phyloP scores from a whole-genome alignment of 2,797 vertebrate genomes.

The Cetoscarus ocellatus region DNA sequence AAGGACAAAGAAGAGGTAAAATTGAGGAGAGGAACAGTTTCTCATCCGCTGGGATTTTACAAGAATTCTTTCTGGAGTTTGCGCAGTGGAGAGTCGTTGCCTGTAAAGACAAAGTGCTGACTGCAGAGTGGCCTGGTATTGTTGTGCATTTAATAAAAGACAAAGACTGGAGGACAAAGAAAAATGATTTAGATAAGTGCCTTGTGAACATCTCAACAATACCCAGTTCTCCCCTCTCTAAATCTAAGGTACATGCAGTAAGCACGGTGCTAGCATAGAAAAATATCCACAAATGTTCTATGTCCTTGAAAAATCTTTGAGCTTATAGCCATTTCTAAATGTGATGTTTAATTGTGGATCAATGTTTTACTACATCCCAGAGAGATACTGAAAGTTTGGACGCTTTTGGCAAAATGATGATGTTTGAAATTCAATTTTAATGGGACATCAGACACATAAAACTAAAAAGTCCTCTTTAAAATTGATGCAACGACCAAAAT shows the following conservation, averaged over 20 bases:
- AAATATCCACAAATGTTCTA: constrained; percentile 37
- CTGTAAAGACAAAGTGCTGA: constrained; percentile 52
- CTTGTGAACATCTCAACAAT: constrained; percentile 93
- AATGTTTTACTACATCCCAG: constrained; percentile 49
- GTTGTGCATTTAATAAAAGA: constrained; percentile 51
- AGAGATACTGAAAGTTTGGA: constrained; percentile 42
- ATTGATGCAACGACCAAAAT: constrained; percentile 47
- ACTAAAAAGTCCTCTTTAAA: constrained; percentile 11
- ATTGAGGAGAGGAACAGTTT: constrained; percentile 30
- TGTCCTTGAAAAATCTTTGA: constrained; percentile 55
- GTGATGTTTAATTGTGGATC: constrained; percentile 62
- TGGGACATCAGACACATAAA: not conserved
- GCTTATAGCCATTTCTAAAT: constrained; percentile 63
- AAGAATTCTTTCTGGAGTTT: constrained; percentile 59
- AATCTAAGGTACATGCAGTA: constrained; percentile 89
- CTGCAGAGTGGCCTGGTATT: constrained; percentile 44
- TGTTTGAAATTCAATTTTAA: constrained; percentile 13
- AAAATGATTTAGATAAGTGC: constrained; percentile 89
- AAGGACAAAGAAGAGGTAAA: constrained; percentile 18
- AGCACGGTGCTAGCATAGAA: constrained; percentile 90
- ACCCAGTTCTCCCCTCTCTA: constrained; percentile 79
- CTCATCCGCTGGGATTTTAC: constrained; percentile 41
- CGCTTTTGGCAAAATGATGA: constrained; percentile 23
- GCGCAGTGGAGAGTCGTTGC: constrained; percentile 32
- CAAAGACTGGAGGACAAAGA: constrained; percentile 63